A percentile compares a stretch with the other conserved stretches of the same genome.
Evolutionary conservation across 2,113 vertebrate genomes (phyloP).

Genomic region (Desmodus rotundus): DNA sequence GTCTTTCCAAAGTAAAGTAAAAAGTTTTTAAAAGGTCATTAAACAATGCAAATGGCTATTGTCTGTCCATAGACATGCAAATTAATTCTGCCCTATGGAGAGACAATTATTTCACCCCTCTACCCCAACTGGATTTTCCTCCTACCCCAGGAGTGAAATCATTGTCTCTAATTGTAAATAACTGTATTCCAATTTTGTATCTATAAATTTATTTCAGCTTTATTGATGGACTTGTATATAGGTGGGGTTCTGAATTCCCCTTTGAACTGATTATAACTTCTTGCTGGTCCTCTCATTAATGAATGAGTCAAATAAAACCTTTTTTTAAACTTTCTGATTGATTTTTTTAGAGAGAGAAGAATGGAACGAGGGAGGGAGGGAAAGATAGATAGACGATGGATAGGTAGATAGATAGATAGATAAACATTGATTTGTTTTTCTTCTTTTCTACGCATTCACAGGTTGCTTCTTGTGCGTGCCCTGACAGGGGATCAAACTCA

Average conservation of each 20-base stretch:
- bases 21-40: background rate
- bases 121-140: background rate
- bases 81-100: background rate
- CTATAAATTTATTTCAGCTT: background rate
- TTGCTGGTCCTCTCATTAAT: background rate
- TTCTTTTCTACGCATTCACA: too few species aligned
- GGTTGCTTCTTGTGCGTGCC: too few species aligned
- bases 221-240: background rate
- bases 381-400: too few species aligned
- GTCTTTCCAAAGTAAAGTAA: background rate
- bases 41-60: background rate
- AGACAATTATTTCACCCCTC: background rate
- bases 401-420: too few species aligned
- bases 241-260: background rate
- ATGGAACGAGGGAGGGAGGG: too few species aligned
- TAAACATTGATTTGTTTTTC: too few species aligned
- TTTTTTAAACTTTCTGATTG: too few species aligned
- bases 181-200: background rate
- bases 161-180: too few species aligned
- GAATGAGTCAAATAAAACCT: background rate
- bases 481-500: too few species aligned
- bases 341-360: too few species aligned
- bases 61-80: background rate
- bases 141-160: too few species aligned
- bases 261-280: slow-evolving; percentile 8